These are phyloP conservation scores for Anguilla rostrata DNA, from an alignment of 2,113 vertebrate species.

Conservation along the genomic window DNA sequence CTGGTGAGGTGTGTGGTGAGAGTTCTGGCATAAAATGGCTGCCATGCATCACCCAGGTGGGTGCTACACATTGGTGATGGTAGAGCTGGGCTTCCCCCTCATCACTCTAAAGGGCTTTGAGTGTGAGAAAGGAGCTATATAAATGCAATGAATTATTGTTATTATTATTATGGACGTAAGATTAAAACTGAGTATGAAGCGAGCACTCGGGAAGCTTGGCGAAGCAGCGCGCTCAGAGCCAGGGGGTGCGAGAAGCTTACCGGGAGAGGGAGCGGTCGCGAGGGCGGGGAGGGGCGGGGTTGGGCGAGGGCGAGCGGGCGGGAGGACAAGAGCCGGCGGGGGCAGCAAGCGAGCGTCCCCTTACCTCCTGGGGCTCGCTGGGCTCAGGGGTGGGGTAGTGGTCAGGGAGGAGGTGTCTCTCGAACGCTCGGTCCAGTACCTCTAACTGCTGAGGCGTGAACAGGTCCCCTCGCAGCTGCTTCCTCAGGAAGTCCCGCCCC, in stretches of 20 bases:
- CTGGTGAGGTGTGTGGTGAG: too few species aligned
- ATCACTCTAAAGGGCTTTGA: too few species aligned
- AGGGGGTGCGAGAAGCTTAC: neutral
- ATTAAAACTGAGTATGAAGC: too few species aligned
- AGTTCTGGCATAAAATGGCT: too few species aligned
- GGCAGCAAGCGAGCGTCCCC: slow-evolving; percentile 3
- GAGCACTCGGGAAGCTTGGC: too few species aligned
- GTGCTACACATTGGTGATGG: too few species aligned
- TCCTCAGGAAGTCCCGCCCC: slow-evolving; percentile 96
- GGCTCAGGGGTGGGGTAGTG: slow-evolving; percentile 93
- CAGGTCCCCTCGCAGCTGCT: slow-evolving; percentile 96
- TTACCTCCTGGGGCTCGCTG: slow-evolving; percentile 96
- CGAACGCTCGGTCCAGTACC: slow-evolving; percentile 94
- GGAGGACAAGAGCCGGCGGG: neutral
- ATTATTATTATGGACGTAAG: too few species aligned
- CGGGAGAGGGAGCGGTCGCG: slow-evolving; percentile 42
- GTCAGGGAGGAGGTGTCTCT: slow-evolving; percentile 94
- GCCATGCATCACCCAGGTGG: too few species aligned
- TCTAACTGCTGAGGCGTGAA: slow-evolving; percentile 98
- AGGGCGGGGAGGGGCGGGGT: slow-evolving; percentile 52
- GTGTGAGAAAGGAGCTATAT: too few species aligned
- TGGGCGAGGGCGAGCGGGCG: neutral
- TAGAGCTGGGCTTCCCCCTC: too few species aligned
- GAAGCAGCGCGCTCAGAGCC: too few species aligned
- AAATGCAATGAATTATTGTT: too few species aligned